A percentile compares a stretch with the other conserved stretches of the same genome.
These are phyloP conservation scores for Eumerus sabulonum DNA, from an alignment of 2,888 invertebrate species.

Conservation along the genomic window DNA sequence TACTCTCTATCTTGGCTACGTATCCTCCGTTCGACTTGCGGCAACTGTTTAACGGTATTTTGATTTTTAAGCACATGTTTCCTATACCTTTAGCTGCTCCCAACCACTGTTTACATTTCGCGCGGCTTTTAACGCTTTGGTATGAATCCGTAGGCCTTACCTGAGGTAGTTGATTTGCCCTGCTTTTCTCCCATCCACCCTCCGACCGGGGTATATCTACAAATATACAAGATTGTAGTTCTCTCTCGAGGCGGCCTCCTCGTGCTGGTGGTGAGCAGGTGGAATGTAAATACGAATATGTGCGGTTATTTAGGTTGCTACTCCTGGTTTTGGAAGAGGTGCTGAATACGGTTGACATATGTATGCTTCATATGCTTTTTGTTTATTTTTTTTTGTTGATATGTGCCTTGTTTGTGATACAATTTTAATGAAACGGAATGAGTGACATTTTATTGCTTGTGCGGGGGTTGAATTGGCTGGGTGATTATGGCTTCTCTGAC, in stretches of 20 bases:
- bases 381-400: slow-evolving; percentile 36
- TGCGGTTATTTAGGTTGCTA: neutral
- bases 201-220: neutral
- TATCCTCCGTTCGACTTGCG: slow-evolving; percentile 17
- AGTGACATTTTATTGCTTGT: slow-evolving; percentile 52
- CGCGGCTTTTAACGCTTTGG: slow-evolving; percentile 36
- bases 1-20: neutral
- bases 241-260: no score
- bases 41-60: slow-evolving; percentile 22
- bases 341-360: slow-evolving; percentile 47
- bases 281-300: no score
- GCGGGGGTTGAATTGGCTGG: slow-evolving; percentile 20
- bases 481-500: slow-evolving; percentile 19
- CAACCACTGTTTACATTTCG: slow-evolving; percentile 45
- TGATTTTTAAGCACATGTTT: slow-evolving; percentile 60
- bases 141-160: slow-evolving; percentile 30
- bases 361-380: no score
- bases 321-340: slow-evolving; percentile 18
- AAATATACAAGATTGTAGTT: no score
- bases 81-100: slow-evolving; percentile 14
- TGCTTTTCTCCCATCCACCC: slow-evolving; percentile 12
- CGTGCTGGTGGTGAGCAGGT: no score
- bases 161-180: slow-evolving; percentile 38
- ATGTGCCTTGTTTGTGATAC: slow-evolving; percentile 34
- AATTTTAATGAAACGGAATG: slow-evolving; percentile 58